These are phyloP conservation scores for Sebastes vulpes DNA, from an alignment of 2,797 vertebrate genomes.

Conservation along the genomic window DNA sequence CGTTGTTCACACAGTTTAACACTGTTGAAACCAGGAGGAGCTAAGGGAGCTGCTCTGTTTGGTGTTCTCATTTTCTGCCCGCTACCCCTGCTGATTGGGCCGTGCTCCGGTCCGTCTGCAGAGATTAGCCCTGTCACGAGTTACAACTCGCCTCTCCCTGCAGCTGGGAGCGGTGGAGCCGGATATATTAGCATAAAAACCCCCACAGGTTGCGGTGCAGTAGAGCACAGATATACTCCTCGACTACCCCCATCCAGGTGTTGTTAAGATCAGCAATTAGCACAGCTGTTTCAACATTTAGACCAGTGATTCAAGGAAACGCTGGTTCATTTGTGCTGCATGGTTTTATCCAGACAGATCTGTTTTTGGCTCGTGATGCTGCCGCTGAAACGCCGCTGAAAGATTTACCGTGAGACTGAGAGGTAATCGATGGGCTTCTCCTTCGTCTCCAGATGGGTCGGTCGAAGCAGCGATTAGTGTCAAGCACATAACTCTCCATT, in stretches of 20 bases:
- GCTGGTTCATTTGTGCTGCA: background rate
- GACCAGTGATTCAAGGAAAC: background rate
- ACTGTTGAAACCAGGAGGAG: slow-evolving; percentile 15
- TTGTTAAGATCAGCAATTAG: slow-evolving; percentile 19
- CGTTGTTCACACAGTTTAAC: background rate
- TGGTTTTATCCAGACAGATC: background rate
- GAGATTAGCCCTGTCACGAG: slow-evolving; percentile 60
- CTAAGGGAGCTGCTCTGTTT: slow-evolving; percentile 50
- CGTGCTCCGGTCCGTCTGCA: slow-evolving; percentile 31
- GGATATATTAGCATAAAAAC: slow-evolving; percentile 26
- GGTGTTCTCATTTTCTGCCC: slow-evolving; percentile 61
- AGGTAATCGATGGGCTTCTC: slow-evolving; percentile 36
- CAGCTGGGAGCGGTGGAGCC: slow-evolving; percentile 4
- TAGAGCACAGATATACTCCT: background rate
- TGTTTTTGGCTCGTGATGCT: background rate
- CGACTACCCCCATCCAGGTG: background rate
- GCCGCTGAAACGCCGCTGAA: background rate
- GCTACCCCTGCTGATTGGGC: slow-evolving; percentile 59
- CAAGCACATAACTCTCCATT: slow-evolving; percentile 40
- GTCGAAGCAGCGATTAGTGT: slow-evolving; percentile 27
- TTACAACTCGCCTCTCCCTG: slow-evolving; percentile 48
- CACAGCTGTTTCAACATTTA: background rate
- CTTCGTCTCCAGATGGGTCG: slow-evolving; percentile 10
- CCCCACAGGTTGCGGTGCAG: background rate
- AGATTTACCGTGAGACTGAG: slow-evolving; percentile 27